Percentiles rank a stretch among this genome's conserved stretches.
These are phyloP conservation scores for Cantharis lateralis DNA, from an alignment of 2,888 invertebrate genomes.

Conservation along the genomic window DNA sequence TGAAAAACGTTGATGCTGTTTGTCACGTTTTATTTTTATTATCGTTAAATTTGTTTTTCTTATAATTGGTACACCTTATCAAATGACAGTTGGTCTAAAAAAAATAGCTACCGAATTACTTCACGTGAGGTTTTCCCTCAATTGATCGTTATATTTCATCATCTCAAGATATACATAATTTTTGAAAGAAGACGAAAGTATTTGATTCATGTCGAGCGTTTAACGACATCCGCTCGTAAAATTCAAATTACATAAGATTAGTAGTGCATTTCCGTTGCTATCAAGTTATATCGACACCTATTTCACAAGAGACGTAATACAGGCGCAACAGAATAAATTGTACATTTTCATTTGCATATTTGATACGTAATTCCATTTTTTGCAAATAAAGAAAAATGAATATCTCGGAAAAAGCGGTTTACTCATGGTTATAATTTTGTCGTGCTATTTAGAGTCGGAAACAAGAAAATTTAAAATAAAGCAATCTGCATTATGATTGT, in stretches of 20 bases:
- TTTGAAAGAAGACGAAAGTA: background rate
- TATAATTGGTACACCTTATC: too few relatives aligned
- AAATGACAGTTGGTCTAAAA: too few relatives aligned
- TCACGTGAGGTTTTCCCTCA: too few relatives aligned
- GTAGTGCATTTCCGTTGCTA: conserved; percentile 5
- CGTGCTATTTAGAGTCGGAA: background rate
- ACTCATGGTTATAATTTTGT: background rate
- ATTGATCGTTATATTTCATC: too few relatives aligned
- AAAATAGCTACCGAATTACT: too few relatives aligned
- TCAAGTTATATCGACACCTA: background rate
- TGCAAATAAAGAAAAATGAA: background rate
- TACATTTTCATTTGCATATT: background rate
- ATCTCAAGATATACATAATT: background rate
- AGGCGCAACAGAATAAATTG: background rate
- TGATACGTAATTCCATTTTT: background rate
- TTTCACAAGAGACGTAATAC: background rate
- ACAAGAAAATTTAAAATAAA: background rate
- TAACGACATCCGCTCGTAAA: background rate
- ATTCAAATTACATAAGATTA: background rate
- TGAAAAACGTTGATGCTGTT: too few relatives aligned
- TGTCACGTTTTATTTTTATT: too few relatives aligned
- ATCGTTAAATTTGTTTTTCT: too few relatives aligned
- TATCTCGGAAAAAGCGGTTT: background rate
- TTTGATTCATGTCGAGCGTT: background rate
- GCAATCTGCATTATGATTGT: background rate